Conservation (phyloP, 2,888 invertebrate genomes). For the Pristionchus fissidentatus region DNA sequence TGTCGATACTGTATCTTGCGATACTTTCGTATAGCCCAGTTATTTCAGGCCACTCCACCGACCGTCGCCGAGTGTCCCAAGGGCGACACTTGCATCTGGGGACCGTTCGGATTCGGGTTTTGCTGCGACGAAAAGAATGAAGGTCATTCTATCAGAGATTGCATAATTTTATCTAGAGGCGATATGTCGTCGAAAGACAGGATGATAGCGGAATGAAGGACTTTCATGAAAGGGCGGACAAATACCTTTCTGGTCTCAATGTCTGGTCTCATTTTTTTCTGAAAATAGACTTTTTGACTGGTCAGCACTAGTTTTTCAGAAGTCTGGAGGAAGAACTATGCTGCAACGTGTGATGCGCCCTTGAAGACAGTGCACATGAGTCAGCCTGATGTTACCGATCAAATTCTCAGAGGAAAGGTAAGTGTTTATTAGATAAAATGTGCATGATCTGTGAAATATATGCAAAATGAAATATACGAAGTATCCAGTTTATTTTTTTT, state of each 20-base stretch:
- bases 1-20: not conserved
- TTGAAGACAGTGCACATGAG: not conserved
- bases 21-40: no score
- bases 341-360: not conserved
- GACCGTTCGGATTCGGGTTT: conserved; percentile 37
- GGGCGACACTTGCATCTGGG: not conserved
- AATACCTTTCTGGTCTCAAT: no score
- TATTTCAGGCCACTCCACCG: not conserved
- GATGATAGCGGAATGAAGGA: not conserved
- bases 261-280: no score
- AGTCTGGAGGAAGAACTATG: conserved; percentile 1
- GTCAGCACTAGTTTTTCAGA: no score
- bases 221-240: no score
- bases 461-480: no score
- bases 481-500: no score
- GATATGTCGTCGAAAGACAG: not conserved
- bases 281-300: no score
- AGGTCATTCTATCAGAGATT: conserved; percentile 27
- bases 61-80: not conserved
- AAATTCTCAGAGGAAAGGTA: conserved; percentile 18
- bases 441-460: no score
- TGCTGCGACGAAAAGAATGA: conserved; percentile 38
- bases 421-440: no score
- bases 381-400: not conserved
- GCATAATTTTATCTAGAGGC: no score